phyloP scores from a whole-genome alignment of 2,797 vertebrate genomes.

The Margarornis squamiger region DNA sequence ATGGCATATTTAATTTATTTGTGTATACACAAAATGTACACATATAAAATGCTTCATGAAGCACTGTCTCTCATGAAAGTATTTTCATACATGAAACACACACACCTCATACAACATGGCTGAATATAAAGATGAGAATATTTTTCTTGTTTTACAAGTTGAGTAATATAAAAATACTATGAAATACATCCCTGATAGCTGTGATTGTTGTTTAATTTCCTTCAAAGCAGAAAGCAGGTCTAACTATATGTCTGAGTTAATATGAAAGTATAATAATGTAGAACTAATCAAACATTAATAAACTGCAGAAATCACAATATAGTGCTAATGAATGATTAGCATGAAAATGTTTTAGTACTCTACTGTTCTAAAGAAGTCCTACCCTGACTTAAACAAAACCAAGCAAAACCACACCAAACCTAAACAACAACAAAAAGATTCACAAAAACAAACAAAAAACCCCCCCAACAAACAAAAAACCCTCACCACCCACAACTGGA shows the following conservation, averaged over 20 bases:
- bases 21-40: not conserved
- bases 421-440: not conserved
- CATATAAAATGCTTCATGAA: not conserved
- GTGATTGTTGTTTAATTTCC: not conserved
- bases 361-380: not conserved
- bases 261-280: not conserved
- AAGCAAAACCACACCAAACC: not conserved
- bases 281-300: not conserved
- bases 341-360: slow-evolving; percentile 3
- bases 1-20: not conserved
- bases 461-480: not conserved
- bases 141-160: slow-evolving; percentile 12
- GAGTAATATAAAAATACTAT: not conserved
- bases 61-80: not conserved
- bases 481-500: not conserved
- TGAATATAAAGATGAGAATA: not conserved
- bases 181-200: not conserved
- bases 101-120: not conserved
- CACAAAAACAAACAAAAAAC: not conserved
- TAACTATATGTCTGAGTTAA: not conserved
- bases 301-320: not conserved
- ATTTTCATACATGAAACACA: not conserved
- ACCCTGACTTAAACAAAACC: not conserved
- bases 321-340: not conserved
- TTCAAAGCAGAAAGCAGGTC: not conserved